A percentile compares a stretch with the other conserved stretches of the same genome.
Evolutionary conservation across 2,797 vertebrate species (phyloP).

Genomic region (Calcarius lapponicus): DNA sequence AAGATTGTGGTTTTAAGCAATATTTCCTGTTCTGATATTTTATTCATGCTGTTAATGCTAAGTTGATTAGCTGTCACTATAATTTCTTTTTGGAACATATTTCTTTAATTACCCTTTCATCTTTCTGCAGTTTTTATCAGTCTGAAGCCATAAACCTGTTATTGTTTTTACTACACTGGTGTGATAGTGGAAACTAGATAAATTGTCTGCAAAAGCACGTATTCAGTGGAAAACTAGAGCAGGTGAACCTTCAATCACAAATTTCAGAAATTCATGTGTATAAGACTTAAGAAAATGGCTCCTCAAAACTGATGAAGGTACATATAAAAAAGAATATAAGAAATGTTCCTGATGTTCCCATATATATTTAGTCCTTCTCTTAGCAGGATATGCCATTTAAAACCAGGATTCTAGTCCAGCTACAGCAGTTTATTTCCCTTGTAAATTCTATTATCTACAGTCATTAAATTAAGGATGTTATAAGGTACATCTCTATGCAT

Average conservation of each 20-base stretch:
- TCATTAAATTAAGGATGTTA: background rate
- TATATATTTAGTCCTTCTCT: background rate
- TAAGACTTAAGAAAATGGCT: background rate
- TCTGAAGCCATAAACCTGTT: background rate
- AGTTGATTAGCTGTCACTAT: constrained; percentile 32
- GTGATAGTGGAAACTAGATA: background rate
- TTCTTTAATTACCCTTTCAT: background rate
- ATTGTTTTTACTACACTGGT: background rate
- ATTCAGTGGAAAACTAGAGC: background rate
- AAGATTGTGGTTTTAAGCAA: constrained; percentile 7
- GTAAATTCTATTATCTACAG: background rate
- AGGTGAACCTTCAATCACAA: background rate
- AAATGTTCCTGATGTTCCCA: background rate
- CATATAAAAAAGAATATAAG: background rate
- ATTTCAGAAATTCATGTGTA: background rate
- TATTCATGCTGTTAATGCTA: constrained; percentile 37
- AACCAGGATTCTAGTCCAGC: background rate
- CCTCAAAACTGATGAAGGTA: background rate
- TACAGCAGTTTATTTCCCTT: background rate
- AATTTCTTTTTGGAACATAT: constrained; percentile 2
- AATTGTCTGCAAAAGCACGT: background rate
- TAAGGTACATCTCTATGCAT: background rate
- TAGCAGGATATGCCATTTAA: background rate
- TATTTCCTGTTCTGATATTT: constrained; percentile 51
- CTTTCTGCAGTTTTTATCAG: background rate